Base-by-base conservation (phyloP, 2,888 invertebrate species). In the Agrochola circellaris region DNA sequence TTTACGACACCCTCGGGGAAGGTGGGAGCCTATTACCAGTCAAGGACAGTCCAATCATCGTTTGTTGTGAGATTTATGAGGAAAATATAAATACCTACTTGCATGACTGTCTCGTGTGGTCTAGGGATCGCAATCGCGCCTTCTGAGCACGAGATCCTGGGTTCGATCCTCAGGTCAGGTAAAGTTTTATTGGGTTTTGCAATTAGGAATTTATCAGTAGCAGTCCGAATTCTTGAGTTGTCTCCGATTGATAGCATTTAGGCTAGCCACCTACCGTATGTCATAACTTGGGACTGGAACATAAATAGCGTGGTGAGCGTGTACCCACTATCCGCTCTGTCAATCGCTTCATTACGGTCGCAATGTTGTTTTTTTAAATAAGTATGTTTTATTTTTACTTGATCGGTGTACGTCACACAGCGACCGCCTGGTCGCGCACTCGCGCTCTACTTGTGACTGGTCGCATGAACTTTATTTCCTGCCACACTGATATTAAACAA, bases 401-500 rank as follows among this genome's bases (percentile, higher is more conserved):
- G 54, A 15, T 45, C 45, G 45, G 13, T 3, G 23, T 8, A 56
- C 48, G 26, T 13, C 30, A 17, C 54, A 13, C 54, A 8, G 5
- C 5, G 17, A 17, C 38, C 8, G 26, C 23, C 51, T 9, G 30
- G 6, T n/a, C 48, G 62, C 51, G 64, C 61, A 65, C 42, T n/a
- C 48, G 62, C 51, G 64, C 61, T 68, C 48, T 26, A 56, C 73
- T 73, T 42, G 58, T 26, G 60, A 48, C 60, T 79, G 65, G 23
- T 65, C 54, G 30, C 61, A 68, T 66, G 73, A 79, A 75, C 38
- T 73, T 81, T 73, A 65, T 70, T 69, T 67, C 45, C 77, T 68
- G 68, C 64, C 66, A 75, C 61, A 38, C 61, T 73, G 75, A 74
- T 79, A 69, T 79, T 73, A 71, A 77, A 76, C 67, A 76, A 83